These are phyloP conservation scores for Zaprionus davidi DNA, from an alignment of 1,140 invertebrate genomes.

Conservation along the genomic window DNA sequence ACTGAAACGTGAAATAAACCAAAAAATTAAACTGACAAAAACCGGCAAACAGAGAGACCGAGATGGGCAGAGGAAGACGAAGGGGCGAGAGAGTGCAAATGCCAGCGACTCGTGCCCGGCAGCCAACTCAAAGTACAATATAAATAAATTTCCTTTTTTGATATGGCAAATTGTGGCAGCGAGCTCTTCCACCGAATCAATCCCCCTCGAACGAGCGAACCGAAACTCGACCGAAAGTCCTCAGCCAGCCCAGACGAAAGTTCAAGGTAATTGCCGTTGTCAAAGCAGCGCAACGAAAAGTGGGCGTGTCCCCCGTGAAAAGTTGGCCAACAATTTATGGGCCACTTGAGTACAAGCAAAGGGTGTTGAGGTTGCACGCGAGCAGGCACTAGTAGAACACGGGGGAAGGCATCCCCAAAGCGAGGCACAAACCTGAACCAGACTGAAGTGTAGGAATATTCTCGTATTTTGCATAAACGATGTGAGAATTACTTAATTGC, in stretches of 20 bases:
- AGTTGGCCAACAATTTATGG: slow-evolving; percentile 82
- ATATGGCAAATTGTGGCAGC: slow-evolving; percentile 42
- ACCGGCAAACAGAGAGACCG: slow-evolving; percentile 32
- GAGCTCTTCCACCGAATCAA: slow-evolving; percentile 32
- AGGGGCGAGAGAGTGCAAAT: slow-evolving; percentile 16
- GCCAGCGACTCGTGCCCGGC: slow-evolving; percentile 43
- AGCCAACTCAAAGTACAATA: slow-evolving; percentile 56
- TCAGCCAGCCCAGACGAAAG: slow-evolving; percentile 40
- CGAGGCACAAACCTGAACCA: neutral
- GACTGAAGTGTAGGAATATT: slow-evolving; percentile 39
- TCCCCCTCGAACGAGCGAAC: neutral
- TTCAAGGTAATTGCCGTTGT: slow-evolving; percentile 83
- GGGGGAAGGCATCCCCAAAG: neutral
- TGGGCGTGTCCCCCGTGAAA: slow-evolving; percentile 66
- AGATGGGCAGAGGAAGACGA: slow-evolving; percentile 3
- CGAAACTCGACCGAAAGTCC: neutral
- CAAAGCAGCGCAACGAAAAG: slow-evolving; percentile 80
- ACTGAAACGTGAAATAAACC: slow-evolving; percentile 69
- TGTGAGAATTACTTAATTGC: slow-evolving; percentile 83
- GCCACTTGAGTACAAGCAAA: slow-evolving; percentile 82
- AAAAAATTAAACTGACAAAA: slow-evolving; percentile 76
- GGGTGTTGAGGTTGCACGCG: slow-evolving; percentile 82
- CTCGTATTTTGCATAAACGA: slow-evolving; percentile 80
- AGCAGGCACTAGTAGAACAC: slow-evolving; percentile 67
- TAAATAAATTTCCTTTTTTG: slow-evolving; percentile 68